Conservation (phyloP, 1,140 invertebrate genomes). For the Steinernema khuongi region DNA sequence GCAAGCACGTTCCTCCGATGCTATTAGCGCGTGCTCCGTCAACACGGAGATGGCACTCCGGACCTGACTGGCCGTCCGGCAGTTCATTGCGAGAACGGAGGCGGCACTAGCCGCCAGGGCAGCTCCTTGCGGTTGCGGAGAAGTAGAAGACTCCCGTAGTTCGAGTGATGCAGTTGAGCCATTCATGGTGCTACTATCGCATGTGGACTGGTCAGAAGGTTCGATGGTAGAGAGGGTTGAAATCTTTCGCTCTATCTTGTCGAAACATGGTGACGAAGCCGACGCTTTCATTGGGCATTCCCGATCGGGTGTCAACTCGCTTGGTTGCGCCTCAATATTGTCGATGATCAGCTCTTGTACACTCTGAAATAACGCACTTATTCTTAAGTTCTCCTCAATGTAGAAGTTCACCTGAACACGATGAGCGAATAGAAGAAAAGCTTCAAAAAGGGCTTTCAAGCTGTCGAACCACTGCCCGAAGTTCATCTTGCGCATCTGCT, state of each 20-base stretch:
- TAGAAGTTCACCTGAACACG: slow-evolving; percentile 65
- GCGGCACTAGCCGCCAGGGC: background rate
- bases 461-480: slow-evolving; percentile 75
- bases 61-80: background rate
- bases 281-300: background rate
- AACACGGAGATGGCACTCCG: slow-evolving; percentile 12
- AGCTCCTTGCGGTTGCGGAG: background rate
- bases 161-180: background rate
- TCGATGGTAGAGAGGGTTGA: background rate
- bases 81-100: background rate
- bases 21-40: slow-evolving; percentile 28
- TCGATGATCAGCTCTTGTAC: slow-evolving; percentile 46
- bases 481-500: slow-evolving; percentile 67
- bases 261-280: background rate
- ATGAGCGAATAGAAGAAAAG: slow-evolving; percentile 67
- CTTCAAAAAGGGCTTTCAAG: slow-evolving; percentile 70
- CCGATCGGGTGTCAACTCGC: background rate
- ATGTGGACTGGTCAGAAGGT: slow-evolving; percentile 6
- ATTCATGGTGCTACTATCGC: background rate
- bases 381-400: slow-evolving; percentile 27
- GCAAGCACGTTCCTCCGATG: slow-evolving; percentile 41
- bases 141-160: background rate
- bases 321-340: background rate
- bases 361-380: slow-evolving; percentile 28
- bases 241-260: background rate